phyloP scores from a whole-genome alignment of 2,888 invertebrate species.

The Monoplex corrugatus region DNA sequence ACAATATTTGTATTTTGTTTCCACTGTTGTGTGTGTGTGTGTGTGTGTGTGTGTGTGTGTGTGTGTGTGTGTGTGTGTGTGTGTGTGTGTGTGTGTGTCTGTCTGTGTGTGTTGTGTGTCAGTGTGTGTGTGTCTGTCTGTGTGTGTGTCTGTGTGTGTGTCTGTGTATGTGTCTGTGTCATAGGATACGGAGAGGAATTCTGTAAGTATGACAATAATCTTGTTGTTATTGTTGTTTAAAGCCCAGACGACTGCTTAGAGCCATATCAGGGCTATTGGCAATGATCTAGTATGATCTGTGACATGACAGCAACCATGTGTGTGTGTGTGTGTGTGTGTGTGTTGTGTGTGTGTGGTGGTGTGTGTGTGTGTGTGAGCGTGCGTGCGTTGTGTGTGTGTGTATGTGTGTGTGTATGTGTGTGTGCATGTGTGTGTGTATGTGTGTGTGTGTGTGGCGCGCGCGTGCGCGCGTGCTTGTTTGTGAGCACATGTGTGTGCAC shows the following conservation, averaged over 20 bases:
- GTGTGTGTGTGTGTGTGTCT: background rate
- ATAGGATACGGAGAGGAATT: too few species aligned
- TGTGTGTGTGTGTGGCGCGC: background rate
- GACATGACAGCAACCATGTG: too few species aligned
- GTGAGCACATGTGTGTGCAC: background rate
- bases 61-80: background rate
- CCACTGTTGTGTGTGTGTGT: conserved; percentile 73
- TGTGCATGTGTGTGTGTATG: background rate
- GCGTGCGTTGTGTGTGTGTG: background rate
- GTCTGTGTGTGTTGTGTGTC: background rate
- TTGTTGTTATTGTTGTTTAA: too few species aligned
- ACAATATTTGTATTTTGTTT: too few species aligned
- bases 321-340: background rate
- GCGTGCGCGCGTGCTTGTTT: background rate
- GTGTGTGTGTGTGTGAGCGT: background rate
- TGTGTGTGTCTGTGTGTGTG: background rate
- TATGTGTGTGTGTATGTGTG: background rate
- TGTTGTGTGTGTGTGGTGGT: background rate
- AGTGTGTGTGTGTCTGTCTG: background rate
- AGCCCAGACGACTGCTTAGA: too few species aligned
- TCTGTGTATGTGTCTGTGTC: background rate
- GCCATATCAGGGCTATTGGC: too few species aligned
- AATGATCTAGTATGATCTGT: too few species aligned
- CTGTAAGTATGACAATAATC: too few species aligned
- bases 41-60: conserved; percentile 65